A percentile compares a stretch with the other conserved stretches of the same genome.
phyloP scores from a whole-genome alignment of 2,113 vertebrate genomes.

The Dicerorhinus sumatrensis region DNA sequence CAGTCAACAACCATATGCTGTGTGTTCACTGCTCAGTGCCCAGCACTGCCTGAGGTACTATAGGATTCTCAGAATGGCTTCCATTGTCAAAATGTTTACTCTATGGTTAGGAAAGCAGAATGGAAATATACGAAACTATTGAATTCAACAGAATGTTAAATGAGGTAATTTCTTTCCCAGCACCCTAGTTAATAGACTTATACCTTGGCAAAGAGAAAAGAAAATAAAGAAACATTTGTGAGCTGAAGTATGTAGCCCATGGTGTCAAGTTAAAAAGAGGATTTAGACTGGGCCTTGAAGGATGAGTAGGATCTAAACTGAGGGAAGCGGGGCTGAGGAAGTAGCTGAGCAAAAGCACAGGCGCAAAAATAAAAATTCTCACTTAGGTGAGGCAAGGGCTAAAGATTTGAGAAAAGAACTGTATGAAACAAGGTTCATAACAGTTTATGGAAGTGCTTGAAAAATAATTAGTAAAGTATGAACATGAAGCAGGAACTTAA shows the following conservation, averaged over 20 bases:
- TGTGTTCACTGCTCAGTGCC: background rate
- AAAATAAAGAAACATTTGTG: slow-evolving; percentile 9
- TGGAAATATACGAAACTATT: background rate
- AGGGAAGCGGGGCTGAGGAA: background rate
- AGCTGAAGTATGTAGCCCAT: background rate
- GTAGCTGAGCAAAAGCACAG: background rate
- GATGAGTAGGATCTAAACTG: background rate
- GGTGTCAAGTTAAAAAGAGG: slow-evolving; percentile 42
- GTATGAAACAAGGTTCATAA: background rate
- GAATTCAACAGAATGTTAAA: slow-evolving; percentile 40
- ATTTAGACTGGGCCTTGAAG: background rate
- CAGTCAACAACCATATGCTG: background rate
- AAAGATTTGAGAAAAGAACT: background rate
- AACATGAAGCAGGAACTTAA: slow-evolving; percentile 11
- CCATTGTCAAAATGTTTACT: background rate
- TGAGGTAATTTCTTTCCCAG: slow-evolving; percentile 18
- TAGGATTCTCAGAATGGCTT: background rate
- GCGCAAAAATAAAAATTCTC: background rate
- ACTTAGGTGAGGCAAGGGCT: background rate
- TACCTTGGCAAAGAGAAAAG: slow-evolving; percentile 36
- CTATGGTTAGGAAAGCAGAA: background rate
- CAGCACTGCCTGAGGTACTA: background rate
- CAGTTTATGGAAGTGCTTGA: background rate
- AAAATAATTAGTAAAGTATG: background rate
- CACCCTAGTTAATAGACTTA: background rate